A percentile compares a stretch with the other conserved stretches of the same genome.
These are phyloP conservation scores for Channallabes apus DNA, from an alignment of 2,797 vertebrate genomes.

Conservation along the genomic window DNA sequence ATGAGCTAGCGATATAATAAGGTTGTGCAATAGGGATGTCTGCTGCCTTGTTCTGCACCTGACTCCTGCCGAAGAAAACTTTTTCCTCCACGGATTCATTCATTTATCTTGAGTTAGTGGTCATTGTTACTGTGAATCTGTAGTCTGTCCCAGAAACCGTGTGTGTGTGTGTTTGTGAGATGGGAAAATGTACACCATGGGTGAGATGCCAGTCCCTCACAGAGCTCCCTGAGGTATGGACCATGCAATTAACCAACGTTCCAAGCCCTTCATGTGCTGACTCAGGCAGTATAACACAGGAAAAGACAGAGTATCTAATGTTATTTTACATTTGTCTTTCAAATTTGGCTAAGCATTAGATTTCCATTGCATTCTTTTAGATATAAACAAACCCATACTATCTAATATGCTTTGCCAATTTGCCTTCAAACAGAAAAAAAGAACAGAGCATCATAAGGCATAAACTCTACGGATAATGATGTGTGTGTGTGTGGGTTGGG, in stretches of 20 bases:
- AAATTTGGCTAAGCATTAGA: background rate
- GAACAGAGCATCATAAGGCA: background rate
- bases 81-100: constrained; percentile 8
- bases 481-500: background rate
- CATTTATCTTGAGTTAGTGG: background rate
- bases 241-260: background rate
- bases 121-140: background rate
- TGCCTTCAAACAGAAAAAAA: background rate
- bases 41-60: background rate
- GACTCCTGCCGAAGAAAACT: background rate
- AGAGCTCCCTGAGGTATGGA: background rate
- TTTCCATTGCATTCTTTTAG: background rate
- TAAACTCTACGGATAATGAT: background rate
- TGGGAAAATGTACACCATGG: background rate
- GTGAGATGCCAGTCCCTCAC: background rate
- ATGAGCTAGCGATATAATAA: background rate
- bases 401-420: background rate
- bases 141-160: background rate
- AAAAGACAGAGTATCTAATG: background rate
- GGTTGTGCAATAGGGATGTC: background rate
- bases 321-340: background rate
- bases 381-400: background rate
- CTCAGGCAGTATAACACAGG: background rate
- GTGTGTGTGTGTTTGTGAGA: background rate
- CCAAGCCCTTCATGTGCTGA: constrained; percentile 6